Evolutionary conservation across 1,140 invertebrate species (phyloP).

Genomic region (Drosophila serrata): DNA sequence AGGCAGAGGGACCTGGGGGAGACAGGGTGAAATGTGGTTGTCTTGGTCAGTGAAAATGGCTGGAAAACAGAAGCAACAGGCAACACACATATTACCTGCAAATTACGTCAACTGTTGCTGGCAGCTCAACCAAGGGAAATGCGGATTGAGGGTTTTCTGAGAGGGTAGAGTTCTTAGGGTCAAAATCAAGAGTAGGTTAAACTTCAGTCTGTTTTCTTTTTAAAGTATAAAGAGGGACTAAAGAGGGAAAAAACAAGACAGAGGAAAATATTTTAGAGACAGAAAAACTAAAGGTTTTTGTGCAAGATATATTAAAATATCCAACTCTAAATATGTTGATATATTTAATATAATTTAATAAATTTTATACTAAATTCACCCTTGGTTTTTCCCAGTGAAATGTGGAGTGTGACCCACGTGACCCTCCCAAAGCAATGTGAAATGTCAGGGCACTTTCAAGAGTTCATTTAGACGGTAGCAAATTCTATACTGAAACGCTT

Average conservation of each 20-base stretch:
- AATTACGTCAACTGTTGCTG: constrained; percentile 77
- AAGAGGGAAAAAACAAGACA: neutral
- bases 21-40: constrained; percentile 17
- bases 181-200: neutral
- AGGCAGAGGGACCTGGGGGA: constrained; percentile 9
- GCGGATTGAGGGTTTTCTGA: neutral
- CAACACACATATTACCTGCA: constrained; percentile 75
- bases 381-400: constrained; percentile 14
- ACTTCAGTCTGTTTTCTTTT: neutral
- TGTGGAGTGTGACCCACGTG: constrained; percentile 33
- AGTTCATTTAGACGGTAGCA: constrained; percentile 65
- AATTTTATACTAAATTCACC: neutral
- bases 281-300: neutral
- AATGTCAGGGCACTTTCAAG: constrained; percentile 77
- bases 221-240: neutral
- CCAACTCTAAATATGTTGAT: fast-evolving
- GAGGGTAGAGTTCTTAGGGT: neutral
- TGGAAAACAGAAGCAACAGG: constrained; percentile 39
- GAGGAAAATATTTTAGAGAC: neutral
- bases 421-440: constrained; percentile 52
- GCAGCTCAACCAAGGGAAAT: neutral
- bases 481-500: constrained; percentile 38
- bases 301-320: too few species aligned
- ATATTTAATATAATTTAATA: neutral
- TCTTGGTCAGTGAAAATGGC: constrained; percentile 37